Base-by-base conservation (phyloP, 2,113 vertebrate species). In the Serinus canaria region DNA sequence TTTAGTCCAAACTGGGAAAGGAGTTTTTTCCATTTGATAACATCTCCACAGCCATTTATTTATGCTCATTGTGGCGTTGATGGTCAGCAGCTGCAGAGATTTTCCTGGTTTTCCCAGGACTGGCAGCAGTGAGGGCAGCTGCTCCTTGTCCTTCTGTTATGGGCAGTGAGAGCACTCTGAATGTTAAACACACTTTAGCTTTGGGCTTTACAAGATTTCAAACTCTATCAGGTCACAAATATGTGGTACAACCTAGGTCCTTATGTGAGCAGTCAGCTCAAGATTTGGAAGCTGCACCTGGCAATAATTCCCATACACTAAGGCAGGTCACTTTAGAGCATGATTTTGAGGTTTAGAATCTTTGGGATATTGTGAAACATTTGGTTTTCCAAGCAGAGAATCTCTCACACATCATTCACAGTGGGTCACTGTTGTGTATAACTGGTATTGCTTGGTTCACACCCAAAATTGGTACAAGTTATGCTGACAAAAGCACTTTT, bases 231-330 rank as follows among this genome's bases (percentile, higher is more conserved):
- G 30, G 46, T 60, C 56, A 28, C 37, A 63, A 70, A 8, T 16
- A 52, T 18, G 13, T 37, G 47, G 60, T 12, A 31, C 3, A 5
- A 64, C 25, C 35, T 35, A 56, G 17, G 23, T 82, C 27, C 56
- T 83, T 60, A 3, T 0, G 0, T 0, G 1, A 92, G 50, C 59
- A 33, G 25, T 35, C 44, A 30, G 22, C 55, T 83, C 55, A 30
- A 52, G 60, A 49, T 47, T 56, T 56, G 55, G 60, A 60, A 79
- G 33, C 10, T 68, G 23, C n/a, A 76, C 49, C 72, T 77, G 33
- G 39, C 81, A 90, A 47, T 73, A 73, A 92, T 58, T 86, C n/a
- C 55, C 2, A 1, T n/a, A 23, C 1, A 0, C 22, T 74, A 55
- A 44, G 16, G 10, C 43, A 67, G 3, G 52, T 78, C 4, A 7